phyloP scores from a whole-genome alignment of 35 echinoderm and acorn worm species.

The Acanthaster planci region DNA sequence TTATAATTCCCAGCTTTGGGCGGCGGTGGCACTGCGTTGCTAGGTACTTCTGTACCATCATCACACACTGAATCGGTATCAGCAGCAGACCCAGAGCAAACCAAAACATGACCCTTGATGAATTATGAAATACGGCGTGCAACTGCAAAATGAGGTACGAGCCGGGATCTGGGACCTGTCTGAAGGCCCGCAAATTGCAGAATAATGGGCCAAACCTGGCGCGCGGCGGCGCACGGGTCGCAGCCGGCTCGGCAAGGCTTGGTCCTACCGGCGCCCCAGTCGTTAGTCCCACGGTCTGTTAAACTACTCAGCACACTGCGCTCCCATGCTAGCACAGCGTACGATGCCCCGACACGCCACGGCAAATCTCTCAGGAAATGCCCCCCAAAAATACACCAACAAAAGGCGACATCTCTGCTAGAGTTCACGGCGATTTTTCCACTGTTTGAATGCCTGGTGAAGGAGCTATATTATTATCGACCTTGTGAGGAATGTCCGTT shows the following conservation, averaged over 20 bases:
- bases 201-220: conserved; percentile 27
- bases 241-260: neutral
- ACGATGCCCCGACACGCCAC: neutral
- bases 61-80: too few species aligned
- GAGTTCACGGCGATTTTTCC: conserved; percentile 1
- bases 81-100: too few species aligned
- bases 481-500: neutral
- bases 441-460: neutral
- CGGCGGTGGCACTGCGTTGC: too few species aligned
- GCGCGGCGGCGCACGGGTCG: neutral
- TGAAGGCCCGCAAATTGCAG: conserved; percentile 4
- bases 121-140: conserved; percentile 6
- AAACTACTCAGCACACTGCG: conserved; percentile 1
- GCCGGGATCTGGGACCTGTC: neutral
- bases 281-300: conserved; percentile 4
- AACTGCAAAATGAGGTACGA: conserved; percentile 10
- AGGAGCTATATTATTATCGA: neutral
- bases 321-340: neutral
- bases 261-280: conserved; percentile 12
- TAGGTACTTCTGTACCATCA: too few species aligned
- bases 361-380: neutral
- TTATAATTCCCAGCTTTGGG: too few species aligned
- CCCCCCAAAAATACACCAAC: conserved; percentile 1
- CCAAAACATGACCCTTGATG: neutral
- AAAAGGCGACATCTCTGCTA: conserved; percentile 1